Conservation (phyloP, 1,140 invertebrate species). For the Zaprionus ornatus region DNA sequence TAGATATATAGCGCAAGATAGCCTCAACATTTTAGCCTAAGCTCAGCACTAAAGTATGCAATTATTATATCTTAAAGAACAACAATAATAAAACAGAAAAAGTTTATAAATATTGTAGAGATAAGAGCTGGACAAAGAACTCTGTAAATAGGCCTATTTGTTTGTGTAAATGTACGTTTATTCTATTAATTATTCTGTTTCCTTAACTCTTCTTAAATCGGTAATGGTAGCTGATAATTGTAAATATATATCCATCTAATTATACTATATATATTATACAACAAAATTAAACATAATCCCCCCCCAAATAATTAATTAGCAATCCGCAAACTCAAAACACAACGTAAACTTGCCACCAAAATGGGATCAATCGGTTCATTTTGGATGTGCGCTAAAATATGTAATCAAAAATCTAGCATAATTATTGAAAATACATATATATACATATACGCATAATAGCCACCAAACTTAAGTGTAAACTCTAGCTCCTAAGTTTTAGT, state of each 20-base stretch:
- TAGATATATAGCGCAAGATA: constrained; percentile 22
- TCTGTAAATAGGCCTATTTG: constrained; percentile 58
- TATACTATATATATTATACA: background rate
- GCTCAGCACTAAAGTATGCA: constrained; percentile 10
- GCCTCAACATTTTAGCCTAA: constrained; percentile 42
- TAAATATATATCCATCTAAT: constrained; percentile 10
- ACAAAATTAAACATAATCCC: constrained; percentile 23
- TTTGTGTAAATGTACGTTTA: constrained; percentile 44
- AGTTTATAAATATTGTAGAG: constrained; percentile 3
- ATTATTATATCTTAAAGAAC: background rate
- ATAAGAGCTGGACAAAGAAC: constrained; percentile 35
- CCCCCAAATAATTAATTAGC: constrained; percentile 7
- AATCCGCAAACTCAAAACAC: constrained; percentile 26
- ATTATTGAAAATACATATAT: constrained; percentile 61
- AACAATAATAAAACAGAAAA: background rate
- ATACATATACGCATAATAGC: constrained; percentile 39
- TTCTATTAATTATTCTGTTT: constrained; percentile 24
- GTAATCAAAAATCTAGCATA: constrained; percentile 71
- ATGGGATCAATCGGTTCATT: constrained; percentile 26
- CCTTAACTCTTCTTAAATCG: constrained; percentile 32
- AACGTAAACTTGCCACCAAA: constrained; percentile 15
- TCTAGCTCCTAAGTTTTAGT: constrained; percentile 36
- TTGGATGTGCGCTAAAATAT: constrained; percentile 53
- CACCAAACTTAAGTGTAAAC: constrained; percentile 44
- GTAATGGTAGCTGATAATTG: constrained; percentile 65